Evolutionary conservation across 2,113 vertebrate genomes (phyloP).

Genomic region (Myodes glareolus): DNA sequence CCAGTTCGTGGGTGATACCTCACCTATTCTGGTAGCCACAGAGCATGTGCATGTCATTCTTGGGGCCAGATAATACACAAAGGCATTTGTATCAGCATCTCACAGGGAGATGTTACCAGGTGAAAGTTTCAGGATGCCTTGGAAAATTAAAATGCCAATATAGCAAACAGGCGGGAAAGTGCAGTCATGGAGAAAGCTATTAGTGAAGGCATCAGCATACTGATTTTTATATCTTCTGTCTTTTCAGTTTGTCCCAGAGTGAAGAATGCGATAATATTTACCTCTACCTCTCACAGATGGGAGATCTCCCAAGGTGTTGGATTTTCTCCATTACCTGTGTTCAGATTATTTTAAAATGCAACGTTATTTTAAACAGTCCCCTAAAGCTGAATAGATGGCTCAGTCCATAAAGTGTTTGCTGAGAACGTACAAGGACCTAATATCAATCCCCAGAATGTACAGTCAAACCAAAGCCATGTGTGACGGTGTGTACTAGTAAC

Average conservation of each 20-base stretch:
- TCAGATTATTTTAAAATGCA: neutral
- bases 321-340: neutral
- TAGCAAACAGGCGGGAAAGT: conserved; percentile 29
- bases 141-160: conserved; percentile 48
- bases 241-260: neutral
- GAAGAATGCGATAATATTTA: neutral
- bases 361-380: neutral
- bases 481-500: neutral
- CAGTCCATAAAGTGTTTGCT: neutral
- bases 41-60: neutral
- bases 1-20: neutral
- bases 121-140: neutral
- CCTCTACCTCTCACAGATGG: neutral
- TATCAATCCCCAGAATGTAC: neutral
- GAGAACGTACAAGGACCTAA: too few relatives aligned
- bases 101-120: neutral
- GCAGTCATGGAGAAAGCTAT: neutral
- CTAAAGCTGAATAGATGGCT: neutral
- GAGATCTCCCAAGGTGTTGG: neutral
- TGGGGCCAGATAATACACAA: neutral
- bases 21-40: neutral
- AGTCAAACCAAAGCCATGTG: neutral
- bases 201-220: neutral
- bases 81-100: neutral
- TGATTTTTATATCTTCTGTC: neutral